Conservation (phyloP, 1,140 invertebrate genomes). For the Diabrotica undecimpunctata region DNA sequence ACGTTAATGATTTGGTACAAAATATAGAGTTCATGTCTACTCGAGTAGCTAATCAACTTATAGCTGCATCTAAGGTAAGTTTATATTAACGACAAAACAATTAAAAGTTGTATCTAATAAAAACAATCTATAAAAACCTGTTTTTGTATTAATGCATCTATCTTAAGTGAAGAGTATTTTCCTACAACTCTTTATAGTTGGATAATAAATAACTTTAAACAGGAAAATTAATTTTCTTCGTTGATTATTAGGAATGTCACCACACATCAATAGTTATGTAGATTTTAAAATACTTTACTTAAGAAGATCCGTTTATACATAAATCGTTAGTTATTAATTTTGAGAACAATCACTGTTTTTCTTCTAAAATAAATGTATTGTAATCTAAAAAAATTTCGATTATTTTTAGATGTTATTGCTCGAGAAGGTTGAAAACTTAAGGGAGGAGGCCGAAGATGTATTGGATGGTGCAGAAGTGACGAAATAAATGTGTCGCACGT, state of each 20-base stretch:
- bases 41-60: conserved; percentile 70
- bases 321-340: too few relatives aligned
- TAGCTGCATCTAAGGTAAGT: conserved; percentile 76
- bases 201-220: too few relatives aligned
- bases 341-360: neutral
- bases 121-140: too few relatives aligned
- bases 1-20: conserved; percentile 59
- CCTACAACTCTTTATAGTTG: too few relatives aligned
- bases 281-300: too few relatives aligned
- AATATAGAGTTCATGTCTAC: conserved; percentile 67
- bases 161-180: too few relatives aligned
- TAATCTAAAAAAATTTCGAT: neutral
- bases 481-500: too few relatives aligned
- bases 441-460: conserved; percentile 73
- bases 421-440: conserved; percentile 74
- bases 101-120: neutral
- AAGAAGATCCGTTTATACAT: too few relatives aligned
- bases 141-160: too few relatives aligned
- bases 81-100: neutral
- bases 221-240: too few relatives aligned
- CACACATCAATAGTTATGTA: too few relatives aligned
- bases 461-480: conserved; percentile 53
- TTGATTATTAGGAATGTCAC: too few relatives aligned
- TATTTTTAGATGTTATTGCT: conserved; percentile 68
- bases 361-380: neutral